A percentile compares a stretch with the other conserved stretches of the same genome.
Evolutionary conservation across 1,140 invertebrate genomes (phyloP).

Genomic region (Galleria mellonella): DNA sequence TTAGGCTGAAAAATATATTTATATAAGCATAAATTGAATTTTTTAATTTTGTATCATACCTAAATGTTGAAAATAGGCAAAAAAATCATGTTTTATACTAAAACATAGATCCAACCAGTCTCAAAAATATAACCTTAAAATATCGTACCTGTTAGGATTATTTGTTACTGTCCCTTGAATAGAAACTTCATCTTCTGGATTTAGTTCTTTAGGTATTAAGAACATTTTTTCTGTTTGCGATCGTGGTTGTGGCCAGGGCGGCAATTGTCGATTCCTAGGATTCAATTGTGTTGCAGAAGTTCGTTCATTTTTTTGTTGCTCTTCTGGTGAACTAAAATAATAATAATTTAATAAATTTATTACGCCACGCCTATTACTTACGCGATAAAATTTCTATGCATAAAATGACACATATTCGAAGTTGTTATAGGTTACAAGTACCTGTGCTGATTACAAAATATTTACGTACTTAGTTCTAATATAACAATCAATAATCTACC

Average conservation of each 20-base stretch:
- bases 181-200: conserved; percentile 25
- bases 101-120: too few relatives aligned
- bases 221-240: conserved; percentile 38
- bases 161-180: neutral
- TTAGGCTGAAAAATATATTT: conserved; percentile 25
- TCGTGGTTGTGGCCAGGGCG: conserved; percentile 26
- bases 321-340: neutral
- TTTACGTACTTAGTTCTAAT: too few relatives aligned
- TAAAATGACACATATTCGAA: too few relatives aligned
- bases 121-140: too few relatives aligned
- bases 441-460: too few relatives aligned
- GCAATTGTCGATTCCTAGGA: conserved; percentile 24
- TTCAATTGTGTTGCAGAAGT: conserved; percentile 31
- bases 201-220: conserved; percentile 39
- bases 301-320: conserved; percentile 20
- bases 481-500: too few relatives aligned
- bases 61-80: too few relatives aligned
- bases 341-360: neutral
- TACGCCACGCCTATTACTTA: too few relatives aligned
- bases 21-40: conserved; percentile 2
- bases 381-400: neutral
- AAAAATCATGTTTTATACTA: too few relatives aligned
- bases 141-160: too few relatives aligned
- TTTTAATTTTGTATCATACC: too few relatives aligned
- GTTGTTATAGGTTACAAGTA: too few relatives aligned